phyloP scores from a whole-genome alignment of 2,797 vertebrate species.

The Poecilia velifera region DNA sequence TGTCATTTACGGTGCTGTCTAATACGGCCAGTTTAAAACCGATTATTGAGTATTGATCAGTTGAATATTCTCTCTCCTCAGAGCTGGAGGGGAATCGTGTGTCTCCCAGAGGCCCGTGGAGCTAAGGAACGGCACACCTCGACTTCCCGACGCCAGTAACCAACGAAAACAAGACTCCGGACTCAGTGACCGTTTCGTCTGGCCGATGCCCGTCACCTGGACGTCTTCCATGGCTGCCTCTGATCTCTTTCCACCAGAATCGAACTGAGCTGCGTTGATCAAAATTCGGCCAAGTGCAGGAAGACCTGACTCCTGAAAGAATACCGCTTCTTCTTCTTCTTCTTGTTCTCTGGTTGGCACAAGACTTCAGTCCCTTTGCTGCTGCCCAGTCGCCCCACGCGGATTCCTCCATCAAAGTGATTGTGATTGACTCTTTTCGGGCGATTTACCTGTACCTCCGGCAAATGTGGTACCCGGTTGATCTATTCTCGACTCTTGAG shows the following conservation, averaged over 20 bases:
- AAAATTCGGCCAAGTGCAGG: conserved; percentile 80
- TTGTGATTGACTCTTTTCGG: conserved; percentile 68
- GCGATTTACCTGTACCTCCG: conserved; percentile 64
- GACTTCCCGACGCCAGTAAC: conserved; percentile 85
- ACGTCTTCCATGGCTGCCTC: conserved; percentile 82
- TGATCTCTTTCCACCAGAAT: conserved; percentile 89
- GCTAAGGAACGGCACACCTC: conserved; percentile 88
- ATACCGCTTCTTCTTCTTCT: conserved; percentile 26
- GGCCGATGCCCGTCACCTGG: conserved; percentile 85
- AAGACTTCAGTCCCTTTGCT: conserved; percentile 67
- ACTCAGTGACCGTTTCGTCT: conserved; percentile 59
- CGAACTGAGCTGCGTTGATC: conserved; percentile 88
- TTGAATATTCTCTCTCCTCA: conserved; percentile 68
- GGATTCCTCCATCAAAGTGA: conserved; percentile 77
- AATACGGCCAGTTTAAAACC: background rate
- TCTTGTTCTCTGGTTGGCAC: conserved; percentile 57
- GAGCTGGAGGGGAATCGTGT: conserved; percentile 91
- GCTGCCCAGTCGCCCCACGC: conserved; percentile 60
- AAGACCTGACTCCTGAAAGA: conserved; percentile 35
- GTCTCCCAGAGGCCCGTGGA: conserved; percentile 90
- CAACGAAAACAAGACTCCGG: conserved; percentile 46
- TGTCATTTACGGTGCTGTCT: background rate
- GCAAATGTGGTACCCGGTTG: conserved; percentile 77
- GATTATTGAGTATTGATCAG: conserved; percentile 25
- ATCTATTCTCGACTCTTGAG: conserved; percentile 79